phyloP scores from a whole-genome alignment of 2,113 vertebrate species.

The Centropristis striata region DNA sequence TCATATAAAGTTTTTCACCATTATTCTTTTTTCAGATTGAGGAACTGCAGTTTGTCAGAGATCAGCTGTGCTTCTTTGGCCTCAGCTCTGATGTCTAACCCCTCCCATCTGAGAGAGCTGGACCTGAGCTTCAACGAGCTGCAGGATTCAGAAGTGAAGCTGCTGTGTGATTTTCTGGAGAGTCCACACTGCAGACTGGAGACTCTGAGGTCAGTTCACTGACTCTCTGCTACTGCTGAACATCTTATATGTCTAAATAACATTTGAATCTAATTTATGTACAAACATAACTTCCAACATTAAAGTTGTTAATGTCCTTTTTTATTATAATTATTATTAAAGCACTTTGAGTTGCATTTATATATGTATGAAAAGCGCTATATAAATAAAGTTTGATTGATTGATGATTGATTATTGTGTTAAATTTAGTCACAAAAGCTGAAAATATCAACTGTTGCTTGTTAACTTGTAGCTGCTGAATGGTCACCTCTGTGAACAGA shows the following conservation, averaged over 20 bases:
- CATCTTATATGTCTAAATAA: background rate
- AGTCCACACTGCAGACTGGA: slow-evolving; percentile 5
- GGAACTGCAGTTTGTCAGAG: background rate
- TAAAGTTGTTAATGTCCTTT: too few species aligned
- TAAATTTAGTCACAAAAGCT: too few species aligned
- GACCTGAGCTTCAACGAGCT: background rate
- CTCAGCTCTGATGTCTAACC: background rate
- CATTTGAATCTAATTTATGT: background rate
- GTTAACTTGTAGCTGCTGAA: too few species aligned
- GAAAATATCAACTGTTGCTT: too few species aligned
- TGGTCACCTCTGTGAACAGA: too few species aligned
- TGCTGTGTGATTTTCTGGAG: background rate
- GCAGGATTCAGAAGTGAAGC: background rate
- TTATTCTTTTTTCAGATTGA: background rate
- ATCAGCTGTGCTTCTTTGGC: background rate
- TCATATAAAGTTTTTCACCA: background rate
- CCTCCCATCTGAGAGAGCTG: background rate
- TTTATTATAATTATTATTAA: too few species aligned
- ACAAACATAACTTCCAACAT: background rate
- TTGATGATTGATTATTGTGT: too few species aligned
- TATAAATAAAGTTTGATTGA: too few species aligned
- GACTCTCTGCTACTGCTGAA: background rate
- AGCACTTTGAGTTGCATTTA: too few species aligned
- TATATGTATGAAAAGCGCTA: too few species aligned
- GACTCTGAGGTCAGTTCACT: slow-evolving; percentile 2